phyloP scores from a whole-genome alignment of 2,888 invertebrate genomes.

The Ormyrus labotus region DNA sequence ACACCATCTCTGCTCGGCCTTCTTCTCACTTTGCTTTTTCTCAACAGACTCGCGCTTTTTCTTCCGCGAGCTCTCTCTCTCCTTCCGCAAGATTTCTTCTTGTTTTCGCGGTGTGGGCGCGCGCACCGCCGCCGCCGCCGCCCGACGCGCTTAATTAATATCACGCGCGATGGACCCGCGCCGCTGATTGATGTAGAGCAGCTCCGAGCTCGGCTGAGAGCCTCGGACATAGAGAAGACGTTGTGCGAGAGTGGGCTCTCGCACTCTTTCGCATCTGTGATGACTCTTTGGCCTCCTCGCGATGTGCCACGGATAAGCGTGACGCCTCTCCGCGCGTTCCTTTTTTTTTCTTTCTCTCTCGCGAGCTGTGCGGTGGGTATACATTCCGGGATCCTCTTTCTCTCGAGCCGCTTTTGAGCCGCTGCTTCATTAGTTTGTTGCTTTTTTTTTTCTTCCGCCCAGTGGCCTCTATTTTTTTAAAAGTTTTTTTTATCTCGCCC shows the following conservation, averaged over 20 bases:
- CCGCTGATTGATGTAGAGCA: conserved; percentile 51
- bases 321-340: conserved; percentile 30
- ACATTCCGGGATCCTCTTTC: too few relatives aligned
- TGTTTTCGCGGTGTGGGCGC: too few relatives aligned
- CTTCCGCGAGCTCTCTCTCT: conserved; percentile 34
- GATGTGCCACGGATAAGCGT: conserved; percentile 49
- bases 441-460: too few relatives aligned
- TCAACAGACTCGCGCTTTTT: conserved; percentile 61
- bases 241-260: conserved; percentile 59
- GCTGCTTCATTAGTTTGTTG: too few relatives aligned
- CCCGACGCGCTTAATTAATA: conserved; percentile 72
- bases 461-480: too few relatives aligned
- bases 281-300: conserved; percentile 16
- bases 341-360: not conserved
- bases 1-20: conserved; percentile 71
- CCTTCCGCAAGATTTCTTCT: not conserved
- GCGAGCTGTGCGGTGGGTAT: too few relatives aligned
- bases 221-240: conserved; percentile 65
- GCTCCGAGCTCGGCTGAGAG: conserved; percentile 13
- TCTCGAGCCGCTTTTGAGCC: too few relatives aligned
- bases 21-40: conserved; percentile 62
- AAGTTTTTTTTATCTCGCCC: not conserved
- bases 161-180: conserved; percentile 66
- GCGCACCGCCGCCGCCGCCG: too few relatives aligned
- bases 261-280: conserved; percentile 10